A percentile compares a stretch with the other conserved stretches of the same genome.
Evolutionary conservation across 2,797 vertebrate species (phyloP).

Genomic region (Sebastes taczanowskii): DNA sequence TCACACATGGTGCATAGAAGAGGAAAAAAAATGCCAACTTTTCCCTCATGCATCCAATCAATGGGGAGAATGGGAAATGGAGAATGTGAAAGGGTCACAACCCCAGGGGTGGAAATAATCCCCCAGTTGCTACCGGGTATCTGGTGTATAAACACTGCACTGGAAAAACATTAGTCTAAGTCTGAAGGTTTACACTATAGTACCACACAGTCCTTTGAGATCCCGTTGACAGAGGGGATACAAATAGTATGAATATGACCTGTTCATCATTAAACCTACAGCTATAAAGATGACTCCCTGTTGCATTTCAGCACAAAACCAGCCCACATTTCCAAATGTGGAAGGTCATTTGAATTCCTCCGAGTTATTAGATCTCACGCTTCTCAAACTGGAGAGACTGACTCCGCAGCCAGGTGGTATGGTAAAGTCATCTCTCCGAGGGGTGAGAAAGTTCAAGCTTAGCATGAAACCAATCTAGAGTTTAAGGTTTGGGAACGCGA

Average conservation of each 20-base stretch:
- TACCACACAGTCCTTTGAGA: constrained; percentile 47
- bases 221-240: constrained; percentile 28
- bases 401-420: constrained; percentile 51
- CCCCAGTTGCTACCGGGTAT: constrained; percentile 76
- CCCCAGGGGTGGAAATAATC: constrained; percentile 72
- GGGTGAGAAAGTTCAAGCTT: constrained; percentile 69
- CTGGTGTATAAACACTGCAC: constrained; percentile 71
- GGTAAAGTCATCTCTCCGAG: constrained; percentile 70
- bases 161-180: constrained; percentile 79
- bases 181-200: constrained; percentile 69
- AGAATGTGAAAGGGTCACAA: constrained; percentile 76
- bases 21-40: constrained; percentile 47
- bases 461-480: constrained; percentile 59
- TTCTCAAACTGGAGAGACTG: constrained; percentile 49
- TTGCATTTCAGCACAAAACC: constrained; percentile 14
- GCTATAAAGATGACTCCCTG: neutral
- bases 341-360: constrained; percentile 44
- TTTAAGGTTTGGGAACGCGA: constrained; percentile 56
- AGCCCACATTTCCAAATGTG: constrained; percentile 14
- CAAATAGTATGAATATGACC: constrained; percentile 22
- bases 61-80: constrained; percentile 68
- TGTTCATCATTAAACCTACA: constrained; percentile 3
- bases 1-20: constrained; percentile 47
- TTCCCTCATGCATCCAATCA: constrained; percentile 66
- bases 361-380: constrained; percentile 61